Evolutionary conservation across 2,113 vertebrate genomes (phyloP).

Genomic region (Megaptera novaeangliae): DNA sequence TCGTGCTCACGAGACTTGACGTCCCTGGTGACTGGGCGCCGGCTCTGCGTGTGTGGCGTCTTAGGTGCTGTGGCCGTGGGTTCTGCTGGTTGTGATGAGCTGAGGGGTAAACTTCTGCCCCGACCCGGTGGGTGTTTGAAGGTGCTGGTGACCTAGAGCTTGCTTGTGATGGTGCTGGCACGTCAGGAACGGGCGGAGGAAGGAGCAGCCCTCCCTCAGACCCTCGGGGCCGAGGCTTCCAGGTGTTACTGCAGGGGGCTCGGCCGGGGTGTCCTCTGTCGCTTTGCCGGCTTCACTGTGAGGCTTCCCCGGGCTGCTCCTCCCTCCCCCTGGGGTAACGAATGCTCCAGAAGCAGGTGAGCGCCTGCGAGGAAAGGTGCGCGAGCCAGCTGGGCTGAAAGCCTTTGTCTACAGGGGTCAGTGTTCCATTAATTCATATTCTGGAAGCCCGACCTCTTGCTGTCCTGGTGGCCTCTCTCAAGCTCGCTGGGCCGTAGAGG

Average conservation of each 20-base stretch:
- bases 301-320: not conserved
- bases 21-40: not conserved
- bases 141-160: not conserved
- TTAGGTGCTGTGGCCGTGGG: too few relatives aligned
- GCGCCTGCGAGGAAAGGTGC: not conserved
- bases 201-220: not conserved
- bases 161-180: not conserved
- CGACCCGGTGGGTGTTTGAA: not conserved
- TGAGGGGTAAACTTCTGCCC: not conserved
- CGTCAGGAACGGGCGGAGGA: not conserved
- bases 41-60: not conserved
- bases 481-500: not conserved
- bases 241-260: not conserved
- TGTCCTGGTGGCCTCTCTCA: not conserved
- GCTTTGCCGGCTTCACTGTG: not conserved
- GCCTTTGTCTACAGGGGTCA: not conserved
- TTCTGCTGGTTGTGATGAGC: not conserved
- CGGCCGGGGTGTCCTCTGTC: not conserved
- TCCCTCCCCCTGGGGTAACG: too few relatives aligned
- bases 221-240: fast-evolving
- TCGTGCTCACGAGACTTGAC: not conserved
- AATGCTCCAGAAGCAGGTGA: not conserved
- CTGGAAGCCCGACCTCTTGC: too few relatives aligned
- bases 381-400: not conserved
- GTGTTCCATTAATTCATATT: not conserved